Conservation (phyloP, 1,140 invertebrate genomes). For the Drosophila lowei region DNA sequence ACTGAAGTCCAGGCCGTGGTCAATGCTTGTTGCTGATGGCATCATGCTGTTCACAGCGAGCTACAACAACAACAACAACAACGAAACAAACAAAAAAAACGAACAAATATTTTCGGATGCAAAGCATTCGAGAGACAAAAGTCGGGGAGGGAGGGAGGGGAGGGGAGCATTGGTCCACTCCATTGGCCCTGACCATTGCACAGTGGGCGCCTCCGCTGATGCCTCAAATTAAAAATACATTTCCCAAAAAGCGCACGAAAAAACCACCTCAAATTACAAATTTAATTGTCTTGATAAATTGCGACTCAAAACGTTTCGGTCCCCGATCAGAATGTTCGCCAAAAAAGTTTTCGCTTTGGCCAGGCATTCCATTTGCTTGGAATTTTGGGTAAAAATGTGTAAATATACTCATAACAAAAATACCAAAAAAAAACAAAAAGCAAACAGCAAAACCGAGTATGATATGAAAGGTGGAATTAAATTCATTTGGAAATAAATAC, state of each 20-base stretch:
- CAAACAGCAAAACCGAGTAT: no score
- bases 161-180: slow-evolving; percentile 16
- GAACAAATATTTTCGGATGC: slow-evolving; percentile 30
- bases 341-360: no score
- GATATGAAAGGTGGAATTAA: no score
- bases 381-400: no score
- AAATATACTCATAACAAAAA: no score
- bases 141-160: neutral
- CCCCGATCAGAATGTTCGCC: no score
- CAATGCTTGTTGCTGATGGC: slow-evolving; percentile 45
- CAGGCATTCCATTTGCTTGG: no score
- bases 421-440: no score
- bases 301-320: no score
- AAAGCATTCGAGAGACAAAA: slow-evolving; percentile 14
- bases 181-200: slow-evolving; percentile 28
- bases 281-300: slow-evolving; percentile 30
- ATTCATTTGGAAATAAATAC: no score
- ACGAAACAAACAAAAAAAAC: slow-evolving; percentile 9
- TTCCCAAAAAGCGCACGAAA: slow-evolving; percentile 9
- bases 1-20: slow-evolving; percentile 15
- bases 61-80: slow-evolving; percentile 7
- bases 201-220: slow-evolving; percentile 23
- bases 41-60: slow-evolving; percentile 72
- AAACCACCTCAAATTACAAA: slow-evolving; percentile 23
- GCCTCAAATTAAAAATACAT: slow-evolving; percentile 34